Evolutionary conservation across 2,888 invertebrate genomes (phyloP).

Genomic region (Himalopsyche japonica): DNA sequence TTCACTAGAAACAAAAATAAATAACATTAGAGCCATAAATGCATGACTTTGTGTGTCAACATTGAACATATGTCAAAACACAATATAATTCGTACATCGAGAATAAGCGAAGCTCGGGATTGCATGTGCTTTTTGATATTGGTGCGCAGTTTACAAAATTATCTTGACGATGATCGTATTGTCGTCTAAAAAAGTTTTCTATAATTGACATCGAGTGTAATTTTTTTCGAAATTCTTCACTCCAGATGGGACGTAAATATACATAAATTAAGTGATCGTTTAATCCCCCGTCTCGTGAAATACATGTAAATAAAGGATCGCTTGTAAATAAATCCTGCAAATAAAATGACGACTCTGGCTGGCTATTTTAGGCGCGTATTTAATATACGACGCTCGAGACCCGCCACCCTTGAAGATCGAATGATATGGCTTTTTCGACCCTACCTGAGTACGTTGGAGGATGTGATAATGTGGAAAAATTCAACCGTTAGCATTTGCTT

Average conservation of each 20-base stretch:
- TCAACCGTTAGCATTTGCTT: constrained; percentile 19
- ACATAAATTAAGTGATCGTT: neutral
- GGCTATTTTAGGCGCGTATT: constrained; percentile 9
- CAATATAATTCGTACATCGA: neutral
- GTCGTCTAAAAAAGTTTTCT: neutral
- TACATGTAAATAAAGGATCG: neutral
- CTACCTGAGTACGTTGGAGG: constrained; percentile 28
- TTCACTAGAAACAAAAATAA: no score
- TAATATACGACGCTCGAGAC: neutral
- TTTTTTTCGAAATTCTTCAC: neutral
- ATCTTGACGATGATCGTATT: neutral
- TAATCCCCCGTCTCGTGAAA: neutral
- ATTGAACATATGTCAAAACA: constrained; percentile 1
- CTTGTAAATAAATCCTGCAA: neutral
- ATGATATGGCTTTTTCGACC: constrained; percentile 35
- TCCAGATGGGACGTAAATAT: neutral
- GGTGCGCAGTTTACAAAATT: neutral
- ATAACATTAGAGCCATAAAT: neutral
- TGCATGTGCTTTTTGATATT: neutral
- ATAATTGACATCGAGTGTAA: neutral
- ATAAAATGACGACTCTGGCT: constrained; percentile 8
- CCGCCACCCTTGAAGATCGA: constrained; percentile 29
- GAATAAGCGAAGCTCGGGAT: neutral
- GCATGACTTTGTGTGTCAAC: neutral
- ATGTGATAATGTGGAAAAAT: constrained; percentile 33